Percentiles rank a stretch among this genome's conserved stretches.
Conservation (phyloP, 1,140 invertebrate species). For the Zaprionus inermis region DNA sequence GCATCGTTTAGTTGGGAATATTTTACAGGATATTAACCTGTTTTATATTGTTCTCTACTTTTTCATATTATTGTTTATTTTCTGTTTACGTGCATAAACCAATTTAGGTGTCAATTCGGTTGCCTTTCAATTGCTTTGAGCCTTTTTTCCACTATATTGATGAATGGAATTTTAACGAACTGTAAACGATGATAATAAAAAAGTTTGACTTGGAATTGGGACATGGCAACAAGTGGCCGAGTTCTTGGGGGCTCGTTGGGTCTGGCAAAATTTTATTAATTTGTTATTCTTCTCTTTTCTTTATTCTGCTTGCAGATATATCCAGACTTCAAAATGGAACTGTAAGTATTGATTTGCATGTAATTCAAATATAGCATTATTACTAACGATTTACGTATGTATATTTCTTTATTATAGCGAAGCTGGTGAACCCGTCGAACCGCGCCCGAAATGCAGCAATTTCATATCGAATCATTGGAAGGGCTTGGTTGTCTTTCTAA, state of each 20-base stretch:
- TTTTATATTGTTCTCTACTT: conserved; percentile 19
- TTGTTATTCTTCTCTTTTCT: conserved; percentile 18
- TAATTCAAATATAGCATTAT: background rate
- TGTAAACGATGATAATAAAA: conserved; percentile 63
- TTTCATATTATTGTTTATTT: conserved; percentile 34
- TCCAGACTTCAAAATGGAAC: conserved; percentile 69
- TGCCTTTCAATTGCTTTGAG: conserved; percentile 69
- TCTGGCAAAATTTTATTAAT: conserved; percentile 41
- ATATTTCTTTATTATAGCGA: conserved; percentile 45
- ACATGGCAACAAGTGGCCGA: conserved; percentile 52
- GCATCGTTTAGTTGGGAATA: no score
- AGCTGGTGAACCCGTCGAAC: conserved; percentile 55
- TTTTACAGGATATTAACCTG: background rate
- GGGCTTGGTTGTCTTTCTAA: conserved; percentile 86
- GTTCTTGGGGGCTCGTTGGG: conserved; percentile 46
- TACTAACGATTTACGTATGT: background rate
- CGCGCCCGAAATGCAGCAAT: conserved; percentile 39
- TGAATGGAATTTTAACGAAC: conserved; percentile 71
- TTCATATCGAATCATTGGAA: conserved; percentile 86
- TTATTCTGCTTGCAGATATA: conserved; percentile 60
- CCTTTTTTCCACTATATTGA: conserved; percentile 31
- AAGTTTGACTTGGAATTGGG: conserved; percentile 19
- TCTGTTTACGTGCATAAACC: conserved; percentile 29
- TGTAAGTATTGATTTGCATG: conserved; percentile 52
- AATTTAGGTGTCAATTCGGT: conserved; percentile 49